These are phyloP conservation scores for Callopanchax toddi DNA, from an alignment of 2,113 vertebrate species.

Conservation along the genomic window DNA sequence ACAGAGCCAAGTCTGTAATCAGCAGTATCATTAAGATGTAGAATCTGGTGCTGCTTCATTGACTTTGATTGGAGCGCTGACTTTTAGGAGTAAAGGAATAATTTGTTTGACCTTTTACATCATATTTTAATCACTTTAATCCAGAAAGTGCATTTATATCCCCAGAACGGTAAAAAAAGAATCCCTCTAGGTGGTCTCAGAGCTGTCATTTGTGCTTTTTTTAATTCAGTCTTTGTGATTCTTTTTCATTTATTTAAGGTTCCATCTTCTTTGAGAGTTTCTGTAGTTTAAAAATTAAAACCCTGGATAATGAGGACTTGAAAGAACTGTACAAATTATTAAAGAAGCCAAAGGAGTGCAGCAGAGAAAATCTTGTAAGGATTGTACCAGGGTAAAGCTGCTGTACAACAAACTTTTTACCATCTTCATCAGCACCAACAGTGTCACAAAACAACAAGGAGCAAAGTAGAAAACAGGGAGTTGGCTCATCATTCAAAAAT, in stretches of 20 bases:
- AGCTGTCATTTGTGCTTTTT: conserved; percentile 20
- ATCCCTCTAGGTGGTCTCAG: conserved; percentile 12
- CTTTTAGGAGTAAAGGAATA: conserved; percentile 63
- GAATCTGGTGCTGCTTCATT: conserved; percentile 55
- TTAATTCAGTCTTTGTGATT: conserved; percentile 34
- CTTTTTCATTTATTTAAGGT: conserved; percentile 8
- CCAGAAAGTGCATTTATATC: conserved; percentile 58
- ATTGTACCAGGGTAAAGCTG: too few species aligned
- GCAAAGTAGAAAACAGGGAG: too few species aligned
- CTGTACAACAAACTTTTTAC: too few species aligned
- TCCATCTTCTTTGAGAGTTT: conserved; percentile 4
- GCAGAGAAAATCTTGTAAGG: background rate
- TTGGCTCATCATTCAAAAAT: too few species aligned
- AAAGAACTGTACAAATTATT: background rate
- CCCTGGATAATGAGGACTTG: background rate
- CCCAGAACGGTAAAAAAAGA: conserved; percentile 15
- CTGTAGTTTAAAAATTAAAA: conserved; percentile 4
- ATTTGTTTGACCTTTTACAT: conserved; percentile 72
- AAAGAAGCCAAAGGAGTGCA: background rate
- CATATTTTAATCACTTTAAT: conserved; percentile 61
- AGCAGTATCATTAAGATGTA: conserved; percentile 65
- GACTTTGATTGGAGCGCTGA: conserved; percentile 65
- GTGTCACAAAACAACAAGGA: too few species aligned
- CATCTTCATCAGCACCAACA: too few species aligned
- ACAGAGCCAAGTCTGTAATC: conserved; percentile 61